Conservation (phyloP, 1,140 invertebrate species). For the Chionoecetes opilio region DNA sequence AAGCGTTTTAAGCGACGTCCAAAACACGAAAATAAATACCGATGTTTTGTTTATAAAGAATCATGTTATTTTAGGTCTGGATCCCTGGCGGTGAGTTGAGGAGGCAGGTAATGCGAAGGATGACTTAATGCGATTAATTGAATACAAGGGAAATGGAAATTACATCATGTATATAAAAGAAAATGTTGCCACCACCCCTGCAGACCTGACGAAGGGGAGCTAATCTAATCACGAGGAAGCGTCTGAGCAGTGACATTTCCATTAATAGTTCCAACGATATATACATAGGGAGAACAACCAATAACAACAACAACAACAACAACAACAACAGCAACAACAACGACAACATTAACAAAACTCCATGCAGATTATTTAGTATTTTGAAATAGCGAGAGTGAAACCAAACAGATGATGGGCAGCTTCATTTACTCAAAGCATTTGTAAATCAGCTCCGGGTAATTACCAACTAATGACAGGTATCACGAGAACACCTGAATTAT, state of each 20-base stretch:
- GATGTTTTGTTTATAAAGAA: too few species aligned
- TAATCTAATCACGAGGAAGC: neutral
- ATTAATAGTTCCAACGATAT: slow-evolving; percentile 6
- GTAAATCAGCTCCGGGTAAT: neutral
- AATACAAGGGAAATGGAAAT: slow-evolving; percentile 10
- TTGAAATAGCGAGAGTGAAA: neutral
- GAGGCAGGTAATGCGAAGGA: neutral
- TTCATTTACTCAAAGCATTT: neutral
- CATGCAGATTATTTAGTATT: neutral
- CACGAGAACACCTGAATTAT: neutral
- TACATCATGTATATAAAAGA: neutral
- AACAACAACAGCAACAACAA: neutral
- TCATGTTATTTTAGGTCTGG: too few species aligned
- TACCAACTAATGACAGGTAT: neutral
- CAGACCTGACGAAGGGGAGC: neutral
- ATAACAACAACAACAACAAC: too few species aligned
- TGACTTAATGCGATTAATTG: neutral
- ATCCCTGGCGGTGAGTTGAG: neutral
- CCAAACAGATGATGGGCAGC: neutral
- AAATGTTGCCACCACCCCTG: neutral
- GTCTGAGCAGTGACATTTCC: neutral
- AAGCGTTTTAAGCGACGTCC: neutral
- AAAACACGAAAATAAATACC: neutral
- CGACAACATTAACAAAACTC: neutral
- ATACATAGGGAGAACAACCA: neutral